Conservation (phyloP, 2,888 invertebrate species). For the Plagodis dolabraria region DNA sequence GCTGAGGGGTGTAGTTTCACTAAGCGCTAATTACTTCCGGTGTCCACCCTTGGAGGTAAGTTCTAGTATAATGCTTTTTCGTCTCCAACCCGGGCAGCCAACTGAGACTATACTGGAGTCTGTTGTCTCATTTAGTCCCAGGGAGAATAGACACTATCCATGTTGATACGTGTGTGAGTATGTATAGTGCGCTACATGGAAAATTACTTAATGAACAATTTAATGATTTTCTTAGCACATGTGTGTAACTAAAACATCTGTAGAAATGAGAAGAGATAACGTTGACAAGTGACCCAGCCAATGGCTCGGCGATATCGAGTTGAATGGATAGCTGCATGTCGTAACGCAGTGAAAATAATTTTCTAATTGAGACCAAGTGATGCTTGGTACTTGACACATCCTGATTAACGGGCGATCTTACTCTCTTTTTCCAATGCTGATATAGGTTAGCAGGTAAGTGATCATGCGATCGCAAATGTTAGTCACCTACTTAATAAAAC, state of each 20-base stretch:
- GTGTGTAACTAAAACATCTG: constrained; percentile 5
- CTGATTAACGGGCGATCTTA: constrained; percentile 23
- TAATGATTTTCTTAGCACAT: neutral
- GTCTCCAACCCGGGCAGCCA: too few relatives aligned
- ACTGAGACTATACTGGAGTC: too few relatives aligned
- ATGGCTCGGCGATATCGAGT: constrained; percentile 65
- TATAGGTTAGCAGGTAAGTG: too few relatives aligned
- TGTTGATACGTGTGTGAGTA: too few relatives aligned
- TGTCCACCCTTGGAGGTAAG: too few relatives aligned
- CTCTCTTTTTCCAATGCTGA: neutral
- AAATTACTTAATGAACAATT: constrained; percentile 7
- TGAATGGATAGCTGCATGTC: constrained; percentile 56
- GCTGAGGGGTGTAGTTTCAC: too few relatives aligned
- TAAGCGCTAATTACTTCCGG: too few relatives aligned
- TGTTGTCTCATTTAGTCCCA: too few relatives aligned
- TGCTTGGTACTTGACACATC: constrained; percentile 28
- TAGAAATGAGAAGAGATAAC: constrained; percentile 12
- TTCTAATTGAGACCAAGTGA: constrained; percentile 37
- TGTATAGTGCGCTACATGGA: constrained; percentile 1
- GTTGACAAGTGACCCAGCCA: constrained; percentile 38
- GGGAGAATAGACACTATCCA: too few relatives aligned
- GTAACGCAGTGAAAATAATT: constrained; percentile 51
- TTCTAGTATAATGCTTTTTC: too few relatives aligned
- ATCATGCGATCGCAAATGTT: too few relatives aligned
- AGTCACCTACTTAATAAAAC: too few relatives aligned